Conservation (phyloP, 2,113 vertebrate genomes). For the Actinemys pallida region DNA sequence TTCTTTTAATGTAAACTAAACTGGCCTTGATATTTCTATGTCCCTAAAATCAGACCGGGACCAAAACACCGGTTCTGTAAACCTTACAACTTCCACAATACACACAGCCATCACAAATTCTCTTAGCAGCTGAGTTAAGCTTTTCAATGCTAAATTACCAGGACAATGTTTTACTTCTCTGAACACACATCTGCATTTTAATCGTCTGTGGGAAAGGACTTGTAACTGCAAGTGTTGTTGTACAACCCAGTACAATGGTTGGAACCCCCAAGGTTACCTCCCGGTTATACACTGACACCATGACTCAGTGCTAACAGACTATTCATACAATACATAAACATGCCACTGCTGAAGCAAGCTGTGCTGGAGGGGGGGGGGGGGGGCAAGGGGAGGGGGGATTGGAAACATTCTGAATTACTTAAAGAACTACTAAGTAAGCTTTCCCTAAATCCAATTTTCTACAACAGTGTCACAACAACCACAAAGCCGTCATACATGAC, state of each 20-base stretch:
- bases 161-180: neutral
- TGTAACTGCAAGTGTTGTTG: slow-evolving; percentile 14
- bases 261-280: slow-evolving; percentile 10
- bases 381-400: neutral
- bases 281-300: neutral
- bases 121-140: neutral
- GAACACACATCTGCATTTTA: neutral
- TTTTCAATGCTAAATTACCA: slow-evolving; percentile 12
- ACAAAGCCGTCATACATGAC: slow-evolving; percentile 59
- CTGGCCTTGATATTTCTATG: rapidly evolving
- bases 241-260: slow-evolving; percentile 16
- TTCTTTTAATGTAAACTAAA: neutral
- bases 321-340: slow-evolving; percentile 3
- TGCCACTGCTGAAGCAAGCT: slow-evolving; percentile 48
- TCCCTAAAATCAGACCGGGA: neutral
- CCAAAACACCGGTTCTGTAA: rapidly evolving
- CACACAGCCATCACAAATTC: neutral
- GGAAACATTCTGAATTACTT: slow-evolving; percentile 59
- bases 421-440: slow-evolving; percentile 65
- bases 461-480: slow-evolving; percentile 58
- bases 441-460: slow-evolving; percentile 67
- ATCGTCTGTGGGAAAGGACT: neutral
- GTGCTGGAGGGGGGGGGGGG: neutral
- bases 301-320: neutral
- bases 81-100: slow-evolving; percentile 20